Base-by-base conservation (phyloP, 2,888 invertebrate species). In the Agriopis leucophaearia region DNA sequence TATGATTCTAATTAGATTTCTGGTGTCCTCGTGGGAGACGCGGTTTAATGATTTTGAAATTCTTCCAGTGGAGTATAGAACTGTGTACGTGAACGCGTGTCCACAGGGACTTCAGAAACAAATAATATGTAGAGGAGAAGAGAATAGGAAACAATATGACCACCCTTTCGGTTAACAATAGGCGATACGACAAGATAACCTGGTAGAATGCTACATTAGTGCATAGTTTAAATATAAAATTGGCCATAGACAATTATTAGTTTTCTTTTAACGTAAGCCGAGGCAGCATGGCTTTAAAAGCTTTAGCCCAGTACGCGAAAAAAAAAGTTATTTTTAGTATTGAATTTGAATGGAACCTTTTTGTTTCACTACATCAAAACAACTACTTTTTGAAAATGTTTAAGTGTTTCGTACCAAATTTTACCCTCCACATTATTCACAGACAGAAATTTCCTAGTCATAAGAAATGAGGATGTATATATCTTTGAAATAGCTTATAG, bases 91-190 rank as follows among this genome's bases (percentile, higher is more conserved):
- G 27, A 64, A 73, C 87, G 86, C 88, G 87, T 88, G 88, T 88
- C 87, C 81, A 82, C n/a, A n/a, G n/a, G n/a, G 80, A 81, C 81
- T 83, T 80, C 81, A 82, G 81, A 81, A 82, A 86, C 87, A 88
- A 89, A 89, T 84, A 87, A 84, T 87, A 86, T 86, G 86, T 88
- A 84, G 86, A 86, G 85, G 85, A 85, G 86, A 86, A 84, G 84
- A 81, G 83, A 85, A 85, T 79, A 72, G 81, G 78, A 80, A 81
- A 81, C 82, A 82, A 83, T 84, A 83, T 27, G 50, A 27, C 45
- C 38, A n/a, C 45, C 36, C 42, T 54, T 35, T 27, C 2, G 12
- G 54, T 56, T 66, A 60, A 57, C 47, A 63, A 27, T 45, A 64
- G 15, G 35, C 35, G 35, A 27, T 16, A 45, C 35, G 35, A 27